Evolutionary conservation across 2,797 vertebrate genomes (phyloP).

Genomic region (Chrysolophus pictus): DNA sequence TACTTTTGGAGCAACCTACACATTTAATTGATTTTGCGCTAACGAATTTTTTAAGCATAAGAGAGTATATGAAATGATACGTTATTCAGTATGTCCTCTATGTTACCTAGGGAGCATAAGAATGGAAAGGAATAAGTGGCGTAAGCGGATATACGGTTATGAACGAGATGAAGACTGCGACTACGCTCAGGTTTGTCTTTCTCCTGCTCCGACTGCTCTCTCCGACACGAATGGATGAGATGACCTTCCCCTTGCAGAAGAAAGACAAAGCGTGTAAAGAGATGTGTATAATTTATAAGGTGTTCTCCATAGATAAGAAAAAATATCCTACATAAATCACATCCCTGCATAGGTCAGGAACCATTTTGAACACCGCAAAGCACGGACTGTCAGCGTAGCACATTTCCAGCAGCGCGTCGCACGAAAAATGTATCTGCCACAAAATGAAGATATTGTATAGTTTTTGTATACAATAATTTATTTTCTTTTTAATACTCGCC

Average conservation of each 20-base stretch:
- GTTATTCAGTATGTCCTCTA: neutral
- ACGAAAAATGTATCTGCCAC: neutral
- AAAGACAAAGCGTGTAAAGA: neutral
- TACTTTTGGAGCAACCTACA: neutral
- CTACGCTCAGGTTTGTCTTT: neutral
- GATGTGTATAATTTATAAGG: conserved; percentile 23
- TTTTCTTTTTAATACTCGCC: neutral
- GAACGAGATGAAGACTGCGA: conserved; percentile 26
- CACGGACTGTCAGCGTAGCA: neutral
- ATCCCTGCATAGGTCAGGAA: neutral
- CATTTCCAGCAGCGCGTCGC: neutral
- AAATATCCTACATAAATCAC: conserved; percentile 18
- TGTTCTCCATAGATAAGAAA: conserved; percentile 22
- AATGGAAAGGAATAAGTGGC: conserved; percentile 26
- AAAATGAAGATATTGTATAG: rapidly evolving
- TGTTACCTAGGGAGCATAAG: neutral
- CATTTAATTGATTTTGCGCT: neutral
- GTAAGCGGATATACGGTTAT: neutral
- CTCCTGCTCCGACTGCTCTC: neutral
- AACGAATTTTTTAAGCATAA: neutral
- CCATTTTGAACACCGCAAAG: neutral
- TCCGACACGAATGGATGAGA: neutral
- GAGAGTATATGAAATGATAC: neutral
- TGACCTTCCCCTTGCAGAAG: conserved; percentile 44
- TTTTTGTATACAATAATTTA: neutral